phyloP scores from a whole-genome alignment of 2,888 invertebrate species.

The Caenorhabditis auriculariae region DNA sequence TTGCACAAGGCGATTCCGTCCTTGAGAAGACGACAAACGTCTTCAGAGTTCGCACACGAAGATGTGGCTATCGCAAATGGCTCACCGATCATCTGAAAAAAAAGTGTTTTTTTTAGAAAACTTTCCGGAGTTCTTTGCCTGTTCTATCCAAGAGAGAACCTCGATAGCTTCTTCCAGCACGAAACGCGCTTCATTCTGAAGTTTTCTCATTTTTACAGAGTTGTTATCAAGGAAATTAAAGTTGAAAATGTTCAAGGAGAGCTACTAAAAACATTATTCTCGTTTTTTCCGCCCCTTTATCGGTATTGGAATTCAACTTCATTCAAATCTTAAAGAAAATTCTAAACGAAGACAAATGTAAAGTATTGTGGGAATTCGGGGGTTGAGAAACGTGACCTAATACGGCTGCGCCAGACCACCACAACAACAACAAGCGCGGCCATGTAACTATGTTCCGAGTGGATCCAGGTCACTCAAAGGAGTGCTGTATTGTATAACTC shows the following conservation, averaged over 20 bases:
- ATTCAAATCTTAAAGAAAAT: not conserved
- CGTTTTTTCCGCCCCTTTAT: too few species aligned
- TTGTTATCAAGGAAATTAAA: too few species aligned
- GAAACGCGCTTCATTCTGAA: constrained; percentile 68
- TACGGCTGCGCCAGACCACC: too few species aligned
- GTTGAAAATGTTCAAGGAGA: too few species aligned
- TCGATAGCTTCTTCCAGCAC: constrained; percentile 66
- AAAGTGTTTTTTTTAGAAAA: not conserved
- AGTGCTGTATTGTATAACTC: too few species aligned
- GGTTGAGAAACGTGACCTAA: too few species aligned
- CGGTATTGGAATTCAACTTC: not conserved
- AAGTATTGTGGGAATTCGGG: not conserved
- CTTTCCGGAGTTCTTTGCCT: constrained; percentile 24
- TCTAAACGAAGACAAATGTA: not conserved
- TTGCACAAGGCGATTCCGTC: constrained; percentile 67
- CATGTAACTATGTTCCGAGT: too few species aligned
- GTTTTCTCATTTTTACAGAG: too few species aligned
- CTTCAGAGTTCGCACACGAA: constrained; percentile 59
- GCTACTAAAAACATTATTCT: too few species aligned
- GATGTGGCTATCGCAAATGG: constrained; percentile 56
- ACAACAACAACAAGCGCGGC: too few species aligned
- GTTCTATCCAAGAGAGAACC: constrained; percentile 67
- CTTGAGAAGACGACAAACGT: constrained; percentile 66
- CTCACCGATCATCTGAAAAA: constrained; percentile 11
- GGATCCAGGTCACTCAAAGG: too few species aligned